phyloP scores from a whole-genome alignment of 2,113 vertebrate genomes.

The Hoplias malabaricus region DNA sequence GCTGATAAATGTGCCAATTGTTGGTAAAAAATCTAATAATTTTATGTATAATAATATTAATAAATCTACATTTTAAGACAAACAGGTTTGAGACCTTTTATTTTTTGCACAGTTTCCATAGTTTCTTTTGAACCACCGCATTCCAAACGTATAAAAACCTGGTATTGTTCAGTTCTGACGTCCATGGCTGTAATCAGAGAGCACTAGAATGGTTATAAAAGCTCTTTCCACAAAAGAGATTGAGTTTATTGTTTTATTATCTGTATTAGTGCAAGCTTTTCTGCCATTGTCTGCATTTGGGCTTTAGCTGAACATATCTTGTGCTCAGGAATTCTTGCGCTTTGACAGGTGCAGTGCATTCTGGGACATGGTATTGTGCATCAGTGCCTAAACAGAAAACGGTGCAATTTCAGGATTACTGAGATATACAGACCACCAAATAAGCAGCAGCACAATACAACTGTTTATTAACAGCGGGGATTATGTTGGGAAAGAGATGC shows the following conservation, averaged over 20 bases:
- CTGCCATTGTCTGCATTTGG: not conserved
- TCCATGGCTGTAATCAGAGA: not conserved
- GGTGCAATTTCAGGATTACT: slow-evolving; percentile 47
- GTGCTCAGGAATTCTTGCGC: not conserved
- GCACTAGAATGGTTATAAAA: not conserved
- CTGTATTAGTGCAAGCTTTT: not conserved
- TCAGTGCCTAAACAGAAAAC: slow-evolving; percentile 22
- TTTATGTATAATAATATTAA: too few relatives aligned
- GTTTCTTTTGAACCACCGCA: too few relatives aligned
- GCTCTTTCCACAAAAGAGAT: slow-evolving; percentile 3
- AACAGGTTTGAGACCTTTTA: too few relatives aligned
- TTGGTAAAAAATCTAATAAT: too few relatives aligned
- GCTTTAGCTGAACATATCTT: not conserved
- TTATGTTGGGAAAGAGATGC: not conserved
- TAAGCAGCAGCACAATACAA: slow-evolving; percentile 36
- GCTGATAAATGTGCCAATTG: too few relatives aligned
- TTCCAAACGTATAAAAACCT: too few relatives aligned
- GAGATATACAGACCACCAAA: slow-evolving; percentile 14
- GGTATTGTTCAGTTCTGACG: not conserved
- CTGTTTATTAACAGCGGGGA: not conserved
- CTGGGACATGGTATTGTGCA: slow-evolving; percentile 1
- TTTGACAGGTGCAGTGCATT: slow-evolving; percentile 27
- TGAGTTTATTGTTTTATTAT: slow-evolving; percentile 4
- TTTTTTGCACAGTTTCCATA: too few relatives aligned
- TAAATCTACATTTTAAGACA: too few relatives aligned